A percentile compares a stretch with the other conserved stretches of the same genome.
phyloP scores from a whole-genome alignment of 1,140 invertebrate species.

The Lithobius niger region DNA sequence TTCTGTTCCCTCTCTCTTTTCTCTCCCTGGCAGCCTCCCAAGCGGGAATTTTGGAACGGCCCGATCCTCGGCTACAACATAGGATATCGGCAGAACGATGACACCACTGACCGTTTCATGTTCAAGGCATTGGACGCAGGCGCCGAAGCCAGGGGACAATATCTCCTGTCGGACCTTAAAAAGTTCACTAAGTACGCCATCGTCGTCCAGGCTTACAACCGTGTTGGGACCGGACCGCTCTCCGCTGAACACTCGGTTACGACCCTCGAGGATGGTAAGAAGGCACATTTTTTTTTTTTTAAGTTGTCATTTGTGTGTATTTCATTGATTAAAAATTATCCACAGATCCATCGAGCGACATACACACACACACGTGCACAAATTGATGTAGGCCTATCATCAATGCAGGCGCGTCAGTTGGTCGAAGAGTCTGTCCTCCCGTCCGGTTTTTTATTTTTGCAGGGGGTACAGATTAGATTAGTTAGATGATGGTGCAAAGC shows the following conservation, averaged over 20 bases:
- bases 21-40: conserved; percentile 11
- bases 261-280: conserved; percentile 61
- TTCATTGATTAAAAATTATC: no score
- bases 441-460: no score
- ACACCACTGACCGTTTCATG: conserved; percentile 25
- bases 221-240: conserved; percentile 47
- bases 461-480: no score
- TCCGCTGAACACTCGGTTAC: conserved; percentile 55
- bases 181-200: conserved; percentile 29
- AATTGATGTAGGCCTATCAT: no score
- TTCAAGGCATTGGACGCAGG: conserved; percentile 21
- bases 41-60: conserved; percentile 26
- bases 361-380: no score
- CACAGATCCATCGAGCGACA: no score
- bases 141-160: not conserved
- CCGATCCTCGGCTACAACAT: conserved; percentile 46
- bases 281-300: no score
- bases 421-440: no score
- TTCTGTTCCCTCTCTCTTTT: no score
- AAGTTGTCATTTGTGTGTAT: no score
- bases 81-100: conserved; percentile 33
- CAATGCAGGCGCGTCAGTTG: no score
- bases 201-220: conserved; percentile 31
- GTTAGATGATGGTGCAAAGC: no score
- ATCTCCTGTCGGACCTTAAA: conserved; percentile 37